These are phyloP conservation scores for Semnornis frantzii DNA, from an alignment of 2,113 vertebrate genomes.

Conservation along the genomic window DNA sequence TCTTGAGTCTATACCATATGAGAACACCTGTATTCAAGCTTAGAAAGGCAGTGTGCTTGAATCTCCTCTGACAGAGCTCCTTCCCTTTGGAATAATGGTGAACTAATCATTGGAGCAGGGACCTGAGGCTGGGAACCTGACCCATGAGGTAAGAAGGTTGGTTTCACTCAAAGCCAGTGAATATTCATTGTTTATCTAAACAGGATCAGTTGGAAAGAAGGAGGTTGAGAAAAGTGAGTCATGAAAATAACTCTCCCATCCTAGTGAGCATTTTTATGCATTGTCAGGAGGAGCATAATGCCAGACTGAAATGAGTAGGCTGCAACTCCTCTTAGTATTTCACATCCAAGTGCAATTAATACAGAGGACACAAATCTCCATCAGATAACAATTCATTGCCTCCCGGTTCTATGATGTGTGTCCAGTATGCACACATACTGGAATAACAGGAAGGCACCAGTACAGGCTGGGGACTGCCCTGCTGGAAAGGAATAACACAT, in stretches of 20 bases:
- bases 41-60: neutral
- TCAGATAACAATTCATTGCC: neutral
- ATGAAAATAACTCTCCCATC: neutral
- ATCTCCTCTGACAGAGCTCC: neutral
- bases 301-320: neutral
- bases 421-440: neutral
- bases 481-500: too few relatives aligned
- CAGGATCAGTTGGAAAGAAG: neutral
- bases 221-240: neutral
- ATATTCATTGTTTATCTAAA: neutral
- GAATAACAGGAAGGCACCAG: too few relatives aligned
- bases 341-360: neutral
- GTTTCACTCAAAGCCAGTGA: neutral
- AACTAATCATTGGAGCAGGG: neutral
- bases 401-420: rapidly evolving
- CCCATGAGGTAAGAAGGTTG: neutral
- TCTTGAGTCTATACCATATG: neutral
- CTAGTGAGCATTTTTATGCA: neutral
- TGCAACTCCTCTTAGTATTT: neutral
- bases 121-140: neutral
- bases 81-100: neutral
- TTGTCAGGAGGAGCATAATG: neutral
- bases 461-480: too few relatives aligned
- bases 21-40: neutral
- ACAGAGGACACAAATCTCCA: neutral